Evolutionary conservation across 2,888 invertebrate species (phyloP).

Genomic region (Pollenia amentaria): DNA sequence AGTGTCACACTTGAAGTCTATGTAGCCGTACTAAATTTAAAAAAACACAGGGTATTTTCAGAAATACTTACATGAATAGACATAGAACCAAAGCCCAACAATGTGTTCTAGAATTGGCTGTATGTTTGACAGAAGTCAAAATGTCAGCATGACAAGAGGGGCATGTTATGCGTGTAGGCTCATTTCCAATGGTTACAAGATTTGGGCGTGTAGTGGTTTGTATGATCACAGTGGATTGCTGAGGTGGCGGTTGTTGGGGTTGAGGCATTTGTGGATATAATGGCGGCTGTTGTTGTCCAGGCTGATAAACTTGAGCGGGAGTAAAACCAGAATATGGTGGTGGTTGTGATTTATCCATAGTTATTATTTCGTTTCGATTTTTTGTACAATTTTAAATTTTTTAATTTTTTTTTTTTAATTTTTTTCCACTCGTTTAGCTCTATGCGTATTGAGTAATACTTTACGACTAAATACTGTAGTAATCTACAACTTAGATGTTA

Average conservation of each 20-base stretch:
- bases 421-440: constrained; percentile 8
- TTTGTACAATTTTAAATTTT: not conserved
- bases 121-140: constrained; percentile 84
- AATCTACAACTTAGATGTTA: constrained; percentile 7
- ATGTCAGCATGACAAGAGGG: constrained; percentile 85
- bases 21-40: too few relatives aligned
- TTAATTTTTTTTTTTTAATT: not conserved
- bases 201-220: constrained; percentile 78
- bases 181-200: constrained; percentile 77
- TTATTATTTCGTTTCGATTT: not conserved
- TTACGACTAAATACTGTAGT: constrained; percentile 30
- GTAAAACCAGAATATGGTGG: constrained; percentile 80
- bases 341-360: constrained; percentile 76
- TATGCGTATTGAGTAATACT: constrained; percentile 14
- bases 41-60: not conserved
- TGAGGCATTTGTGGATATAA: constrained; percentile 61
- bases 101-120: constrained; percentile 81
- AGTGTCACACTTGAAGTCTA: too few relatives aligned
- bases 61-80: constrained; percentile 80
- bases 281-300: constrained; percentile 74
- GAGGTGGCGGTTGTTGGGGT: constrained; percentile 73
- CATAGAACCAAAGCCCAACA: constrained; percentile 82
- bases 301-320: constrained; percentile 82
- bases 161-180: constrained; percentile 82
- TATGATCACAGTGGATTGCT: constrained; percentile 80